Evolutionary conservation across 2,888 invertebrate genomes (phyloP).

Genomic region (Deilephila porcellus): DNA sequence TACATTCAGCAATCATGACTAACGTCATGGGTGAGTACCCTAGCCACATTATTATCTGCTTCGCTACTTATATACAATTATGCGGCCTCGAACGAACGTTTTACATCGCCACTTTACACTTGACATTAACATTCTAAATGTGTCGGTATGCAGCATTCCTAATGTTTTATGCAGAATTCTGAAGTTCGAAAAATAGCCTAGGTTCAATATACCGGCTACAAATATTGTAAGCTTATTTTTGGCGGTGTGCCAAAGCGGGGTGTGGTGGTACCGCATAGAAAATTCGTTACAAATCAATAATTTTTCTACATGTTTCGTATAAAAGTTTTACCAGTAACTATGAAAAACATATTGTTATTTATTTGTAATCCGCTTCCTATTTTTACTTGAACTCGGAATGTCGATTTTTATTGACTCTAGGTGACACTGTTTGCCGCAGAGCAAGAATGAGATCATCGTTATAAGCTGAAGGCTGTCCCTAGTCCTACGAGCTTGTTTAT

Average conservation of each 20-base stretch:
- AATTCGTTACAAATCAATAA: slow-evolving; percentile 46
- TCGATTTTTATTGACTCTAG: slow-evolving; percentile 32
- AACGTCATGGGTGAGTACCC: slow-evolving; percentile 74
- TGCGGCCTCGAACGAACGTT: neutral
- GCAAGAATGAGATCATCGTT: slow-evolving; percentile 56
- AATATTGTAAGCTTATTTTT: slow-evolving; percentile 63
- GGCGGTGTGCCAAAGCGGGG: slow-evolving; percentile 70
- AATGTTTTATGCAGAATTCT: slow-evolving; percentile 29
- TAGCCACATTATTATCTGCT: neutral
- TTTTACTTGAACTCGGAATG: neutral
- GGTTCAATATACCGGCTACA: slow-evolving; percentile 54
- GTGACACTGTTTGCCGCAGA: slow-evolving; percentile 42
- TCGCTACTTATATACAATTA: neutral
- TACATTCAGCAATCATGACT: slow-evolving; percentile 62
- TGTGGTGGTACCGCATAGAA: slow-evolving; percentile 58
- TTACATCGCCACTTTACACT: neutral
- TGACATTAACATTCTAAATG: slow-evolving; percentile 4
- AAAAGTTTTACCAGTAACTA: neutral
- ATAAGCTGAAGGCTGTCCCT: slow-evolving; percentile 47
- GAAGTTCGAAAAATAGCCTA: slow-evolving; percentile 30
- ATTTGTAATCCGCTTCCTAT: neutral
- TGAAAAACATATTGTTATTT: neutral
- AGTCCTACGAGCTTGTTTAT: slow-evolving; percentile 39
- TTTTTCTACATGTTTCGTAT: slow-evolving; percentile 17
- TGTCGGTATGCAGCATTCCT: slow-evolving; percentile 17